Evolutionary conservation across 2,888 invertebrate species (phyloP), one percentile per base, ranked within the genome.

Genomic region (Trichopoda pennipes): DNA sequence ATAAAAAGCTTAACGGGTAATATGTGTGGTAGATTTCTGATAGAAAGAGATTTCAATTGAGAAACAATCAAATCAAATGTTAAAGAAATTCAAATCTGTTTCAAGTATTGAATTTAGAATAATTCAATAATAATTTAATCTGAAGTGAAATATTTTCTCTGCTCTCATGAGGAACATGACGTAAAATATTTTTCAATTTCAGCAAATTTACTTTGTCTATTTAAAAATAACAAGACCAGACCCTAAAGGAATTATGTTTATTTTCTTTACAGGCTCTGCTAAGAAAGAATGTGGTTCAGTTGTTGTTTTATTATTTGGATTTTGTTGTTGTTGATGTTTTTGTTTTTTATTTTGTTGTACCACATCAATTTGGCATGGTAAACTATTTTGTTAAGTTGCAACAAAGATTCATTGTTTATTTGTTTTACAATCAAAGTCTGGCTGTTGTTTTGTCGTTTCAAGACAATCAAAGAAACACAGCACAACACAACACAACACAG

Each of bases 401-500:
- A 81, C 74, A 74, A 64, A 64, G 78, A 60, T 51, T 49, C 72
- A 63, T 53, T 82, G 82, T 79, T 82, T 82, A 82, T 82, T 82
- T 79, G 61, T 76, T 72, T 63, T 68, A 61, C 64, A 66, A 56
- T 49, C 55, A 68, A 75, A 75, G 70, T 66, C 79, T 66, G 79
- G 47, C 58, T 74, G 56, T 68, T 58, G 74, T 38, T n/a, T n/a
- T 23, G 64, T 55, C 12, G 38, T 72, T 72, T 72, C 28, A 23
- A 47, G 38, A 72, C 35, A 68, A 0, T 49, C 49, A 23, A 55
- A n/a, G n/a, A n/a, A n/a, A n/a, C n/a, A n/a, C n/a, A n/a, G n/a
- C n/a, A n/a, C n/a, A n/a, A n/a, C n/a, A n/a, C n/a, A n/a, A n/a
- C n/a, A n/a, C n/a, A n/a, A 64, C n/a, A 64, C 53, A 53, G n/a